Conservation (phyloP, 2,113 vertebrate genomes). For the Promerops cafer region DNA sequence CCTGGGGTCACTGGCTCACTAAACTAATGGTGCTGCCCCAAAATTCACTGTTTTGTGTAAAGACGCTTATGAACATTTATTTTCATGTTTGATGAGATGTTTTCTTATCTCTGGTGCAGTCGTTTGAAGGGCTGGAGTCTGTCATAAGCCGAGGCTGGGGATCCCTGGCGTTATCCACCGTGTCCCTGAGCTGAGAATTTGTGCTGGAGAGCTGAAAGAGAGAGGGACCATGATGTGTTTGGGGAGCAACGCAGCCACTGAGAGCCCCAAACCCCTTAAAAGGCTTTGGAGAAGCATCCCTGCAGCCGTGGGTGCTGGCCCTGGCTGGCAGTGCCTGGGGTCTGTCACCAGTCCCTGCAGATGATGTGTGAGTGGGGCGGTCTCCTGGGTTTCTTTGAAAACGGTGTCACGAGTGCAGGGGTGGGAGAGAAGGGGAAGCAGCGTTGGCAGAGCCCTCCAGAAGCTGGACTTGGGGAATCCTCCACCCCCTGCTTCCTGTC, state of each 20-base stretch:
- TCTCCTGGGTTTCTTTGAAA: neutral
- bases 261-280: neutral
- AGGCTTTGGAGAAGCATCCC: neutral
- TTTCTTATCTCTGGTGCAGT: neutral
- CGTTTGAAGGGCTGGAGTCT: neutral
- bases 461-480: neutral
- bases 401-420: neutral
- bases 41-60: neutral
- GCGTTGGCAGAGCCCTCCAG: neutral
- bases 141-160: rapidly evolving
- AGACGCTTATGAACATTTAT: rapidly evolving
- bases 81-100: neutral
- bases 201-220: neutral
- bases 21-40: neutral
- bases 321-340: neutral
- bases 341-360: neutral
- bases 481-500: neutral
- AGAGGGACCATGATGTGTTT: neutral
- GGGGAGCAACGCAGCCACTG: rapidly evolving
- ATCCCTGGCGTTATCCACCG: rapidly evolving
- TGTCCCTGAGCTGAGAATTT: neutral
- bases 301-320: neutral
- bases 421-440: neutral
- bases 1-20: neutral
- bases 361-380: neutral